Percentiles rank a stretch among this genome's conserved stretches.
These are phyloP conservation scores for Drosophila malerkotliana DNA, from an alignment of 1,140 invertebrate genomes.

Conservation along the genomic window DNA sequence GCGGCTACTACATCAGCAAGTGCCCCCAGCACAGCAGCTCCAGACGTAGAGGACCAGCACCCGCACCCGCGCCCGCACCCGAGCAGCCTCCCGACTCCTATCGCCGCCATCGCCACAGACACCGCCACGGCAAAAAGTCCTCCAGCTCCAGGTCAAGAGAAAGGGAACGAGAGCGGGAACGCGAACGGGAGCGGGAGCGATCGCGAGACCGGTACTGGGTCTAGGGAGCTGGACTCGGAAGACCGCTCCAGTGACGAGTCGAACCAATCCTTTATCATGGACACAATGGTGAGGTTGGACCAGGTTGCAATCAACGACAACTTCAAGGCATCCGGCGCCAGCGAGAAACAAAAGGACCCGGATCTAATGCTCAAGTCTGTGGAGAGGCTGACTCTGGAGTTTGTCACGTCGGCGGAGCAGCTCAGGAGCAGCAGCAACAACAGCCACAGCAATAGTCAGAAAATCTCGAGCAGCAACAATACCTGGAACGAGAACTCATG, in stretches of 20 bases:
- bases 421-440: slow-evolving; percentile 71
- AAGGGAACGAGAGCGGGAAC: slow-evolving; percentile 46
- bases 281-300: slow-evolving; percentile 63
- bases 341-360: slow-evolving; percentile 86
- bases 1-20: slow-evolving; percentile 80
- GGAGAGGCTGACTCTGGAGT: slow-evolving; percentile 87
- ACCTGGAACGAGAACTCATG: slow-evolving; percentile 91
- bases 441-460: slow-evolving; percentile 64
- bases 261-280: slow-evolving; percentile 77
- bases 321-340: slow-evolving; percentile 9
- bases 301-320: slow-evolving; percentile 9
- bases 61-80: slow-evolving; percentile 24
- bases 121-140: slow-evolving; percentile 75
- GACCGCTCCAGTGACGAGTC: slow-evolving; percentile 74
- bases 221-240: slow-evolving; percentile 58
- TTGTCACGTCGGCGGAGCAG: slow-evolving; percentile 86
- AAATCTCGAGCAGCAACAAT: slow-evolving; percentile 84
- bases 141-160: slow-evolving; percentile 61
- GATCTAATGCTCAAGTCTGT: slow-evolving; percentile 88
- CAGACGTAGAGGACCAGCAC: slow-evolving; percentile 71
- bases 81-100: slow-evolving; percentile 34
- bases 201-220: slow-evolving; percentile 80
- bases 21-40: slow-evolving; percentile 83
- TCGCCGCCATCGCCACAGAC: slow-evolving; percentile 64
- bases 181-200: slow-evolving; percentile 20